phyloP scores from a whole-genome alignment of 1,140 invertebrate species.

The Heterodera carotae region DNA sequence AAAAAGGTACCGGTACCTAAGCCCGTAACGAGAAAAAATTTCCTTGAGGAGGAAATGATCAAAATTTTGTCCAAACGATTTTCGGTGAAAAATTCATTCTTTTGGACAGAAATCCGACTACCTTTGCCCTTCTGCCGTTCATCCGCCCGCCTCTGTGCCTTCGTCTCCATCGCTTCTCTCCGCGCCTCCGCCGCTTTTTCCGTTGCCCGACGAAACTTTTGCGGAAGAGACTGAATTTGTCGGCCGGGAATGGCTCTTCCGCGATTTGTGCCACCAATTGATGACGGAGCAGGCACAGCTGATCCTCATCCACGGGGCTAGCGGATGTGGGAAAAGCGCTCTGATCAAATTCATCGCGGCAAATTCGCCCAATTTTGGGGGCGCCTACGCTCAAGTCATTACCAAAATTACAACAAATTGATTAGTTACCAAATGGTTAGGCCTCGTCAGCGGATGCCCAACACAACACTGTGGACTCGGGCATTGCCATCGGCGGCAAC shows the following conservation, averaged over 20 bases:
- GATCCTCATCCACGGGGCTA: constrained; percentile 38
- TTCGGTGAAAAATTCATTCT: too few species aligned
- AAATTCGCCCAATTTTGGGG: constrained; percentile 40
- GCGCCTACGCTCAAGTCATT: neutral
- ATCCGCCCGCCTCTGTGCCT: neutral
- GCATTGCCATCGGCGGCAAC: constrained; percentile 34
- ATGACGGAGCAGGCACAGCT: constrained; percentile 35
- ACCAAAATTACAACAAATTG: neutral
- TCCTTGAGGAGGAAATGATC: too few species aligned
- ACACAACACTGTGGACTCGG: constrained; percentile 54
- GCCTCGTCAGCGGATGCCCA: neutral
- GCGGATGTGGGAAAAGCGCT: constrained; percentile 46
- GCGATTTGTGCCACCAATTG: constrained; percentile 45
- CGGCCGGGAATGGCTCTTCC: constrained; percentile 53
- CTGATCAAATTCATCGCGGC: constrained; percentile 40
- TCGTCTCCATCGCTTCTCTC: neutral
- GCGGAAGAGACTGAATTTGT: constrained; percentile 33
- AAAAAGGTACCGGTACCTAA: too few species aligned
- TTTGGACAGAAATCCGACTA: neutral
- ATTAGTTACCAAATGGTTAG: neutral
- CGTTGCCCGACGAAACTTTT: constrained; percentile 13
- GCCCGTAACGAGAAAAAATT: too few species aligned
- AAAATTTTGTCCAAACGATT: too few species aligned
- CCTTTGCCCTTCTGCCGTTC: neutral
- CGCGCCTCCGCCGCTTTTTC: constrained; percentile 19